A percentile compares a stretch with the other conserved stretches of the same genome.
These are phyloP conservation scores for Saturnia japonica DNA, from an alignment of 2,888 invertebrate species.

Conservation along the genomic window DNA sequence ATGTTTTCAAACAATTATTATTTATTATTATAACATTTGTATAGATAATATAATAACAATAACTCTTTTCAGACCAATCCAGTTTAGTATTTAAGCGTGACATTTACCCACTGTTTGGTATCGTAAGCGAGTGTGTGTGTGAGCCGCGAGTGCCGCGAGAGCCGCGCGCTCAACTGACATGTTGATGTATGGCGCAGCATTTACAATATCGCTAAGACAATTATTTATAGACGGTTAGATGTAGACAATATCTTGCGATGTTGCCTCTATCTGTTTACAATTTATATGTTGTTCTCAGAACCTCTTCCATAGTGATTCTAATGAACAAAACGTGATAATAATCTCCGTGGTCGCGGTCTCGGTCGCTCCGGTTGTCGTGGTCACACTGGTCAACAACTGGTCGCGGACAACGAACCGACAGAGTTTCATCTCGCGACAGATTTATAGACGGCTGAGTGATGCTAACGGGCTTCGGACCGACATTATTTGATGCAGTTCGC, in stretches of 20 bases:
- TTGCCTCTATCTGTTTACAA: conserved; percentile 23
- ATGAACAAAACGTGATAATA: conserved; percentile 29
- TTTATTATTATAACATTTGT: too few relatives aligned
- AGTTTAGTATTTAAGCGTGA: not conserved
- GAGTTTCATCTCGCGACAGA: conserved; percentile 52
- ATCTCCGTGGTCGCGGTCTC: conserved; percentile 19
- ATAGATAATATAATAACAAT: too few relatives aligned
- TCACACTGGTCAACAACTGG: not conserved
- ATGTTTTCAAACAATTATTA: too few relatives aligned
- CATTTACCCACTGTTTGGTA: not conserved
- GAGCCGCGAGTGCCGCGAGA: conserved; percentile 16
- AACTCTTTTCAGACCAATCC: too few relatives aligned
- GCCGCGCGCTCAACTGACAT: conserved; percentile 40
- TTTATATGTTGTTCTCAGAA: conserved; percentile 37
- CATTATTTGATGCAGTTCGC: conserved; percentile 24
- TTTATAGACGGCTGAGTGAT: conserved; percentile 56
- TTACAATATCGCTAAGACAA: conserved; percentile 49
- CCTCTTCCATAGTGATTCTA: conserved; percentile 31
- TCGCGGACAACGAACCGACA: conserved; percentile 50
- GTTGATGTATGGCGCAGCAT: conserved; percentile 53
- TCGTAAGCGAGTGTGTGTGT: not conserved
- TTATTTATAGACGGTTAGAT: conserved; percentile 43
- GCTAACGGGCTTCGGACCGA: conserved; percentile 37
- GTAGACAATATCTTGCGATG: conserved; percentile 12
- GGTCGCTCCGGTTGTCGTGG: too few relatives aligned